These are phyloP conservation scores for Acanthosoma haemorrhoidale DNA, from an alignment of 2,888 invertebrate species.

Conservation along the genomic window DNA sequence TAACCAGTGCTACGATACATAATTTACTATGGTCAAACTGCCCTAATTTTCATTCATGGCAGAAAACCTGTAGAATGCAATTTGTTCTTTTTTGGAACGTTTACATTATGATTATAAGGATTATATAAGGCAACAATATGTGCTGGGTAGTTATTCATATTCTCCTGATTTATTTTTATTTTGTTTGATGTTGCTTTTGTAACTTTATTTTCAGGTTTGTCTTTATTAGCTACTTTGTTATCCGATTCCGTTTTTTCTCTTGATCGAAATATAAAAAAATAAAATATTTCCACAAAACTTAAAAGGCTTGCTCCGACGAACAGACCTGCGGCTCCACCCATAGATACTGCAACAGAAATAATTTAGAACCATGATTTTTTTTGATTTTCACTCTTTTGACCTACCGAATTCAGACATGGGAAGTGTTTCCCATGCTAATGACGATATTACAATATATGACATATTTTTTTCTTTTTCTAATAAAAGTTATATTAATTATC, in stretches of 20 bases:
- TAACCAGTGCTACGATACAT: no score
- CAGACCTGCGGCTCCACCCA: constrained; percentile 60
- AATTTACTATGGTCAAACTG: no score
- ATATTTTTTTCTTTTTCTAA: no score
- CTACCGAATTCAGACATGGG: no score
- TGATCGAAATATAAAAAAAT: constrained; percentile 46
- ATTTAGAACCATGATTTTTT: not conserved
- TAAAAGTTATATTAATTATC: no score
- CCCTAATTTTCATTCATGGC: not conserved
- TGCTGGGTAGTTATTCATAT: not conserved
- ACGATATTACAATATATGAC: no score
- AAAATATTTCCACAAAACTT: constrained; percentile 60
- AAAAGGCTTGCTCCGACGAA: constrained; percentile 63
- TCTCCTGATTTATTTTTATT: not conserved
- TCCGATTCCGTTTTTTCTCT: constrained; percentile 15
- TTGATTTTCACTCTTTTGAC: no score
- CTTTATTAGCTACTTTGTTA: not conserved
- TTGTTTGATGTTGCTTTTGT: not conserved
- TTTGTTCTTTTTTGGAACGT: not conserved
- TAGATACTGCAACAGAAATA: constrained; percentile 52
- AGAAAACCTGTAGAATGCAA: not conserved
- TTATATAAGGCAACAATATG: not conserved
- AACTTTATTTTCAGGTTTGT: not conserved
- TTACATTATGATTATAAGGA: not conserved
- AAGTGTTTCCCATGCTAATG: no score